These are phyloP conservation scores for Dipodomys merriami DNA, from an alignment of 2,113 vertebrate genomes.

Conservation along the genomic window DNA sequence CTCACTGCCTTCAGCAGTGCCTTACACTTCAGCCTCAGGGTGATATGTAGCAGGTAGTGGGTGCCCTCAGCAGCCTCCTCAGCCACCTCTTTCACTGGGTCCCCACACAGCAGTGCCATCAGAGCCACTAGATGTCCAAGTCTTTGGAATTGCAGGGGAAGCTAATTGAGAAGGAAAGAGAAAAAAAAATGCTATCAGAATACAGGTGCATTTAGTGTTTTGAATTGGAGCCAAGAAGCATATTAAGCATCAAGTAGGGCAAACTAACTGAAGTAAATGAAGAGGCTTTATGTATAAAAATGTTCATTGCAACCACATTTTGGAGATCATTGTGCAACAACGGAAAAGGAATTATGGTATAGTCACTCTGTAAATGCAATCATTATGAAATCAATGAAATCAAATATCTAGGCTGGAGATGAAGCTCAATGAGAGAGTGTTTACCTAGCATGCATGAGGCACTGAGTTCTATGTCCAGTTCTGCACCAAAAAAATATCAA, in stretches of 20 bases:
- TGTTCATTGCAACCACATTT: background rate
- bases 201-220: background rate
- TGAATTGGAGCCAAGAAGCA: background rate
- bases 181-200: conserved; percentile 42
- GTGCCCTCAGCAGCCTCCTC: conserved; percentile 68
- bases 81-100: conserved; percentile 63
- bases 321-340: conserved; percentile 40
- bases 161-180: conserved; percentile 62
- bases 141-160: conserved; percentile 72
- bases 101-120: conserved; percentile 74
- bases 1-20: background rate
- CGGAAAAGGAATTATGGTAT: background rate
- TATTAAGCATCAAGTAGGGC: background rate
- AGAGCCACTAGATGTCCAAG: conserved; percentile 72
- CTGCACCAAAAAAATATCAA: background rate
- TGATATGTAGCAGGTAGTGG: conserved; percentile 67
- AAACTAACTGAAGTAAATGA: background rate
- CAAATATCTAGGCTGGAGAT: background rate
- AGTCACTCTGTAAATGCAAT: background rate
- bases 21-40: conserved; percentile 74
- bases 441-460: background rate
- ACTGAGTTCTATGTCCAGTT: background rate
- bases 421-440: background rate
- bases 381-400: background rate
- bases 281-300: conserved; percentile 36